Evolutionary conservation across 2,888 invertebrate species (phyloP).

Genomic region (Heliconius erato): DNA sequence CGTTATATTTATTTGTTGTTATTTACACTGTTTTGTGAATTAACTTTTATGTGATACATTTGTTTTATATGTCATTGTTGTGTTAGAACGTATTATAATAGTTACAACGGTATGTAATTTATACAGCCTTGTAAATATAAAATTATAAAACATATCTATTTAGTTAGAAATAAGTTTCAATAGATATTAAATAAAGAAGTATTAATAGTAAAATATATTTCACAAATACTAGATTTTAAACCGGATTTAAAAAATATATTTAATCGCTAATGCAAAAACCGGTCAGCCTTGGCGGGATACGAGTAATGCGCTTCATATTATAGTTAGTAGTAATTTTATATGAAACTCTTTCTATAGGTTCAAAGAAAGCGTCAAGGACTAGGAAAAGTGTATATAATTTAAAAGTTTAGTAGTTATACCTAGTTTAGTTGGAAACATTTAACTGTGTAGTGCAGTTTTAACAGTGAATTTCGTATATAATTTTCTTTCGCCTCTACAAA

Average conservation of each 20-base stretch:
- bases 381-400: neutral
- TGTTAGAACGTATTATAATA: constrained; percentile 10
- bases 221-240: constrained; percentile 29
- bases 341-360: constrained; percentile 13
- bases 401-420: neutral
- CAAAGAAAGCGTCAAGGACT: constrained; percentile 11
- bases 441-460: neutral
- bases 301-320: constrained; percentile 42
- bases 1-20: constrained; percentile 10
- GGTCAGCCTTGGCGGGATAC: constrained; percentile 63
- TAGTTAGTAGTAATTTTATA: constrained; percentile 33
- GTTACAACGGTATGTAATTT: constrained; percentile 3
- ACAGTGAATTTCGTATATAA: too few species aligned
- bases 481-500: neutral
- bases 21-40: constrained; percentile 8
- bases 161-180: too few species aligned
- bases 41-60: neutral
- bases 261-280: constrained; percentile 65
- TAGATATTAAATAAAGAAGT: too few species aligned
- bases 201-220: neutral
- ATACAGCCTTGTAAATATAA: constrained; percentile 8
- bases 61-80: neutral
- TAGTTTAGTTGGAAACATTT: neutral
- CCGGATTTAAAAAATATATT: constrained; percentile 56
- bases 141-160: neutral